Evolutionary conservation across 2,113 vertebrate genomes (phyloP).

Genomic region (Malaclemys terrapin): DNA sequence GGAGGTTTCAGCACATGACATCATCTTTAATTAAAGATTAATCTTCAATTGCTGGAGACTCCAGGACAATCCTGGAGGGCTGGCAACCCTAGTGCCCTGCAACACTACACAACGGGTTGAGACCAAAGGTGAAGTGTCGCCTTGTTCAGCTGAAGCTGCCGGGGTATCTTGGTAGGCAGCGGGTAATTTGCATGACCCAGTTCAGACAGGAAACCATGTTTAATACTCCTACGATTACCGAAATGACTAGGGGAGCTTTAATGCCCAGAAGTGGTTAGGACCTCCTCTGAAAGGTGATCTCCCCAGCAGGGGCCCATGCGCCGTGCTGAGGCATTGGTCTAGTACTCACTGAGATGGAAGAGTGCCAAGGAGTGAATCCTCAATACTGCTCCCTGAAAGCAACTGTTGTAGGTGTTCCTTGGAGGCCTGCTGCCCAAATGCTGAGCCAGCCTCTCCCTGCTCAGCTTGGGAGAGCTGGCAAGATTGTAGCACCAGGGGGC

Average conservation of each 20-base stretch:
- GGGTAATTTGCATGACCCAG: neutral
- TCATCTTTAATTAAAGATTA: too few species aligned
- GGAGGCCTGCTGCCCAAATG: neutral
- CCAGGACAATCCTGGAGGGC: too few species aligned
- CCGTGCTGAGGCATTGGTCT: neutral
- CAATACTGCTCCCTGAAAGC: neutral
- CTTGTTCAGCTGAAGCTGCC: neutral
- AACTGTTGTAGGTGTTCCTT: neutral
- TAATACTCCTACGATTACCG: neutral
- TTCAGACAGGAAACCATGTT: neutral
- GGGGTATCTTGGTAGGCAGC: neutral
- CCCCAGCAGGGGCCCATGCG: neutral
- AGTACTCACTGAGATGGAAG: neutral
- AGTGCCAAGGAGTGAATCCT: neutral
- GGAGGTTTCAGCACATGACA: too few species aligned
- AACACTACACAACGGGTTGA: neutral
- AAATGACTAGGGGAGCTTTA: neutral
- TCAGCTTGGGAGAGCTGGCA: neutral
- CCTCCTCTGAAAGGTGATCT: neutral
- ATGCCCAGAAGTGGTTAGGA: neutral
- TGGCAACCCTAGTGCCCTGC: too few species aligned
- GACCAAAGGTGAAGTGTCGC: neutral
- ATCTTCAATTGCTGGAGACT: too few species aligned
- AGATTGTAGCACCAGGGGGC: neutral
- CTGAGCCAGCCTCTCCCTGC: neutral